Percentiles rank a stretch among this genome's conserved stretches.
Conservation (phyloP, 2,888 invertebrate species). For the Lypha dubia region DNA sequence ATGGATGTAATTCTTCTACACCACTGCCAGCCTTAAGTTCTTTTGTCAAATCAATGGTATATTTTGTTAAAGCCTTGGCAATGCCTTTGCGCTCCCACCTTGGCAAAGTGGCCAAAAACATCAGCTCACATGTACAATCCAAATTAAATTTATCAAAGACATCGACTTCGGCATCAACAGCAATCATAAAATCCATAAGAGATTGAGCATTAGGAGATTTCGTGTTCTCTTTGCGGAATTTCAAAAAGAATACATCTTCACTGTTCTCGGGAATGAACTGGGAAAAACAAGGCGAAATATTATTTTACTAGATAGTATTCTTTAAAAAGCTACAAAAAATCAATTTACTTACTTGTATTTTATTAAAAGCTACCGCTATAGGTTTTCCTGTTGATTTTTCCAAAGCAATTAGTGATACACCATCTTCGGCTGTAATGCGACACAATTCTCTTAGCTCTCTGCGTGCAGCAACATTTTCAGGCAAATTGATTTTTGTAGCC, state of each 20-base stretch:
- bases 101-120: constrained; percentile 86
- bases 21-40: constrained; percentile 84
- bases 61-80: constrained; percentile 84
- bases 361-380: constrained; percentile 87
- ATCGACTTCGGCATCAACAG: constrained; percentile 86
- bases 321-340: too few relatives aligned
- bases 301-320: neutral
- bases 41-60: constrained; percentile 85
- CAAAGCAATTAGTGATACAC: constrained; percentile 87
- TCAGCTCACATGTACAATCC: constrained; percentile 87
- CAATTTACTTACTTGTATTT: constrained; percentile 85
- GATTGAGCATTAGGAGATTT: constrained; percentile 85
- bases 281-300: neutral
- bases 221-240: constrained; percentile 83
- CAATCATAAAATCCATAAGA: constrained; percentile 87
- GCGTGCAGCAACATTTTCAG: constrained; percentile 84
- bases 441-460: constrained; percentile 86
- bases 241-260: constrained; percentile 79
- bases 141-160: constrained; percentile 86
- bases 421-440: constrained; percentile 86
- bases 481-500: constrained; percentile 85
- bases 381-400: constrained; percentile 85
- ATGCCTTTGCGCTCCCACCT: constrained; percentile 85
- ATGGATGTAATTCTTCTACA: constrained; percentile 79
- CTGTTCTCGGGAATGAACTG: constrained; percentile 77